A percentile compares a stretch with the other conserved stretches of the same genome.
phyloP scores from a whole-genome alignment of 2,113 vertebrate genomes.

The Oophaga pumilio region DNA sequence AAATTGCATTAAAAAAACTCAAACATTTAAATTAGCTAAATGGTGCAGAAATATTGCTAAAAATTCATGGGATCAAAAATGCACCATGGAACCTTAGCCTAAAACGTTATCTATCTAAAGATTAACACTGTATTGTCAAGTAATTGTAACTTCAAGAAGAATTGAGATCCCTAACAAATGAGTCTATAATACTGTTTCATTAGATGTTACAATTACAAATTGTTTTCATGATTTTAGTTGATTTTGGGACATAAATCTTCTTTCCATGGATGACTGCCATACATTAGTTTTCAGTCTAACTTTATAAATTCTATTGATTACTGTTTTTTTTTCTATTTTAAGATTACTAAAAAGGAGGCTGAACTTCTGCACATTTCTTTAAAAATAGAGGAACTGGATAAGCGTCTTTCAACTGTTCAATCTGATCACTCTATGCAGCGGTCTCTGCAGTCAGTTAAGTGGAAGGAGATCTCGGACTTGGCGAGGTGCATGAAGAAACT shows the following conservation, averaged over 20 bases:
- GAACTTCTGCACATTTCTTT: constrained; percentile 58
- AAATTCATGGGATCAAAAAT: too few relatives aligned
- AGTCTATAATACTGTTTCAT: too few relatives aligned
- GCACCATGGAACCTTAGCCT: too few relatives aligned
- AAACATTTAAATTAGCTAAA: too few relatives aligned
- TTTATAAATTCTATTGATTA: constrained; percentile 3
- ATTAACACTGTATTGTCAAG: too few relatives aligned
- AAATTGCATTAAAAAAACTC: too few relatives aligned
- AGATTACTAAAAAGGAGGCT: constrained; percentile 60
- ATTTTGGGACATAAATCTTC: not conserved
- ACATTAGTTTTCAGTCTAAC: not conserved
- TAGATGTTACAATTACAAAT: too few relatives aligned
- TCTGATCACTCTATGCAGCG: constrained; percentile 57
- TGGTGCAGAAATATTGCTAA: too few relatives aligned
- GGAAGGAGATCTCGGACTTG: constrained; percentile 58
- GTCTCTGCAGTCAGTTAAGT: constrained; percentile 56
- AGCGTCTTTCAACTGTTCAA: constrained; percentile 59
- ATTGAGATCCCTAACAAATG: too few relatives aligned
- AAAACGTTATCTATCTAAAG: too few relatives aligned
- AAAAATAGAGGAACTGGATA: constrained; percentile 59
- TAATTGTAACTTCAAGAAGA: too few relatives aligned
- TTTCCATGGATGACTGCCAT: not conserved
- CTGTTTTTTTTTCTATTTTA: constrained; percentile 36
- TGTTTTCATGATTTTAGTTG: too few relatives aligned
- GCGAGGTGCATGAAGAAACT: constrained; percentile 46